Evolutionary conservation across 2,888 invertebrate genomes (phyloP).

Genomic region (Sisyra nigra): DNA sequence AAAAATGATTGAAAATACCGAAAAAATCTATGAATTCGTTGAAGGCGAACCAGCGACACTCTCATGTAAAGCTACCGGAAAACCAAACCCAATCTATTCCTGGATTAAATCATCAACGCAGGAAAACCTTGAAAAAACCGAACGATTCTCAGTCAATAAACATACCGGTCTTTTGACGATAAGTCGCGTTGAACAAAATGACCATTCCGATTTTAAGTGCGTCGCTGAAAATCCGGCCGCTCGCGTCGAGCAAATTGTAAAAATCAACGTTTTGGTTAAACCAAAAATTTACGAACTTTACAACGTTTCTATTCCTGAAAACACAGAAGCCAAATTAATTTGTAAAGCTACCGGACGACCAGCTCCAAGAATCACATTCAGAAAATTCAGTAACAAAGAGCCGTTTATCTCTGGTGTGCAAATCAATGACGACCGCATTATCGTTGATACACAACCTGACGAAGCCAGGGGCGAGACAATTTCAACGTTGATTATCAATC

Average conservation of each 20-base stretch:
- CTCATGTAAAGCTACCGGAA: constrained; percentile 64
- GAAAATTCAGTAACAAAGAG: constrained; percentile 50
- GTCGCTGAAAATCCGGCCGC: constrained; percentile 68
- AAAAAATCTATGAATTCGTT: constrained; percentile 26
- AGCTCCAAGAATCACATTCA: constrained; percentile 61
- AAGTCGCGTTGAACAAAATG: constrained; percentile 56
- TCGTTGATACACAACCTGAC: constrained; percentile 37
- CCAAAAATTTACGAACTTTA: constrained; percentile 64
- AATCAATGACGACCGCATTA: constrained; percentile 48
- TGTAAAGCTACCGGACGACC: constrained; percentile 73
- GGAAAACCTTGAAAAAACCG: constrained; percentile 51
- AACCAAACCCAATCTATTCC: constrained; percentile 65
- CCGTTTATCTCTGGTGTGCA: constrained; percentile 53
- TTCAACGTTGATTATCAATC: constrained; percentile 50
- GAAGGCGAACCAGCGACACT: constrained; percentile 68
- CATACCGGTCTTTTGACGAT: constrained; percentile 57
- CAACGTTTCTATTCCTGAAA: constrained; percentile 51
- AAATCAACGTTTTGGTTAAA: constrained; percentile 56
- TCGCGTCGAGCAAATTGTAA: constrained; percentile 45
- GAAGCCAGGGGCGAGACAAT: constrained; percentile 39
- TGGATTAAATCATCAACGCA: constrained; percentile 68
- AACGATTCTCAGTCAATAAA: constrained; percentile 51
- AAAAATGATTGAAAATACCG: constrained; percentile 48
- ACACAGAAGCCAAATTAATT: constrained; percentile 44
- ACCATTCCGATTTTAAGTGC: constrained; percentile 68